A percentile compares a stretch with the other conserved stretches of the same genome.
Conservation (phyloP, 2,113 vertebrate species). For the Macaca fascicularis region DNA sequence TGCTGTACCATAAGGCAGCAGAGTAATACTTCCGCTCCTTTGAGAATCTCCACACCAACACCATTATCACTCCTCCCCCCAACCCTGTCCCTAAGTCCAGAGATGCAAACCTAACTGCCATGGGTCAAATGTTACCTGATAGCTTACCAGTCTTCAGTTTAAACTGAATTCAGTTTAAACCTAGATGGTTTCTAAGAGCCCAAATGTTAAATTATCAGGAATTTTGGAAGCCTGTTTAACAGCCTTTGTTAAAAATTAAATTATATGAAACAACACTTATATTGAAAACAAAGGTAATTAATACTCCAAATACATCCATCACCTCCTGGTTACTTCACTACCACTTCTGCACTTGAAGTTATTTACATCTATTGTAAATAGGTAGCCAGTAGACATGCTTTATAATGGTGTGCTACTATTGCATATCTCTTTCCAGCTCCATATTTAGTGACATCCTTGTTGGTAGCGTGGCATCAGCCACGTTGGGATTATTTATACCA, state of each 20-base stretch:
- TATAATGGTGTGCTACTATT: not conserved
- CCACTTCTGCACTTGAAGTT: not conserved
- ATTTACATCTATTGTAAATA: not conserved
- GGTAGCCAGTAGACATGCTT: not conserved
- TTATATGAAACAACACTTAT: not conserved
- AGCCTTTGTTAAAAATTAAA: constrained; percentile 29
- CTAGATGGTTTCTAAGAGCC: not conserved
- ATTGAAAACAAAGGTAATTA: not conserved
- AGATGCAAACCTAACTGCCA: not conserved
- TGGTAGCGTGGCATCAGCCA: not conserved
- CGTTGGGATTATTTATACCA: not conserved
- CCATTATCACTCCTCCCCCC: not conserved
- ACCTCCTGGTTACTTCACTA: not conserved
- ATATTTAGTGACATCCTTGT: not conserved
- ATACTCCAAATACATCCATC: not conserved
- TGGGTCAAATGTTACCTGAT: not conserved
- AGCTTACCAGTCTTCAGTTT: not conserved
- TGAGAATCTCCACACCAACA: not conserved
- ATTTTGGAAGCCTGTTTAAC: not conserved
- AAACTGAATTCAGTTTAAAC: not conserved
- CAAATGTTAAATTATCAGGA: not conserved
- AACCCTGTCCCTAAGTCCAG: not conserved
- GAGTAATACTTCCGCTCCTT: not conserved
- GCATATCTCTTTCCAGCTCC: not conserved
- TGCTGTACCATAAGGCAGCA: not conserved